These are phyloP conservation scores for Orbicella faveolata DNA, from an alignment of 64 coral and sea anemone species.

Conservation along the genomic window DNA sequence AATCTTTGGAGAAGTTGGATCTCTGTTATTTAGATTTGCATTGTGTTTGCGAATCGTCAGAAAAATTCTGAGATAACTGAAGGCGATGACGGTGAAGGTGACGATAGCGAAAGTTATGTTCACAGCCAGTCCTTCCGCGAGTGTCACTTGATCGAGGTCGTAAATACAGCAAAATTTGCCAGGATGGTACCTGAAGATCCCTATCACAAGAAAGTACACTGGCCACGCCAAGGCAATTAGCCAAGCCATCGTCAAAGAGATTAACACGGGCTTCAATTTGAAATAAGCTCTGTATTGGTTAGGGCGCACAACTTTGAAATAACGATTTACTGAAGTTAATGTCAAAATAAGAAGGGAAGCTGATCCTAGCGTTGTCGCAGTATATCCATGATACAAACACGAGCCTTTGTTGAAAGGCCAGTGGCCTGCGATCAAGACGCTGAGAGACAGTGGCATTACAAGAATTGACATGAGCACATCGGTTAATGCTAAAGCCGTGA, in stretches of 20 bases:
- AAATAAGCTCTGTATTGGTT: background rate
- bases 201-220: background rate
- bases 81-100: background rate
- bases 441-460: background rate
- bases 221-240: background rate
- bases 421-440: background rate
- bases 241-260: background rate
- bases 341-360: background rate
- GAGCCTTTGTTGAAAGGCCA: background rate
- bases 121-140: background rate
- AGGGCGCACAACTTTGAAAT: slow-evolving; percentile 3
- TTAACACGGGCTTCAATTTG: background rate
- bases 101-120: background rate
- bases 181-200: background rate
- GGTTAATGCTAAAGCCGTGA: background rate
- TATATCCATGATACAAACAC: background rate
- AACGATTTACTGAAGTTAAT: background rate
- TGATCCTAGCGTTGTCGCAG: background rate
- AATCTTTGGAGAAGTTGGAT: background rate
- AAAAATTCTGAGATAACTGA: slow-evolving; percentile 1
- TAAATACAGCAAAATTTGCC: background rate
- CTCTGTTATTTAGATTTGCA: background rate
- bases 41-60: background rate
- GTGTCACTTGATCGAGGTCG: background rate
- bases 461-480: background rate